phyloP scores from a whole-genome alignment of 2,797 vertebrate species.

The Acrossocheilus fasciatus region DNA sequence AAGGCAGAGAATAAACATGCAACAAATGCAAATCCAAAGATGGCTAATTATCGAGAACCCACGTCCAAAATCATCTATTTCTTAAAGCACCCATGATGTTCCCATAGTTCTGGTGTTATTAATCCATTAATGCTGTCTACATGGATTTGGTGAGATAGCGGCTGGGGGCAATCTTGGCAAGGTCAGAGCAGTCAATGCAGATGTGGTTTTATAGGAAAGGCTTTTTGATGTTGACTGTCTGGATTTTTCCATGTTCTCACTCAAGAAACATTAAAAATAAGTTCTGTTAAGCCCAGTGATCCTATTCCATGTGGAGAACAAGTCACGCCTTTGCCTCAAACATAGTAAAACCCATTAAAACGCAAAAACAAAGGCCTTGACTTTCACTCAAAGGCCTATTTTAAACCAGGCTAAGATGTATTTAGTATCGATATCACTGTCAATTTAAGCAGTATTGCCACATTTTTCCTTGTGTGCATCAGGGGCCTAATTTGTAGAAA shows the following conservation, averaged over 20 bases:
- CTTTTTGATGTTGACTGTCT: conserved; percentile 63
- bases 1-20: conserved; percentile 52
- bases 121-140: conserved; percentile 58
- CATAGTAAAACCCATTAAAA: conserved; percentile 9
- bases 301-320: conserved; percentile 49
- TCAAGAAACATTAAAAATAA: conserved; percentile 60
- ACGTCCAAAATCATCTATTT: conserved; percentile 61
- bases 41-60: conserved; percentile 58
- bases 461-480: background rate
- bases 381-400: background rate
- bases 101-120: conserved; percentile 55
- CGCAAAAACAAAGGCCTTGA: background rate
- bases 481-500: conserved; percentile 28
- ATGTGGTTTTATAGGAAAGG: conserved; percentile 62
- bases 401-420: background rate
- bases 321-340: conserved; percentile 39
- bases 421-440: background rate
- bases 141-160: conserved; percentile 50
- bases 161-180: conserved; percentile 53
- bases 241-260: conserved; percentile 67
- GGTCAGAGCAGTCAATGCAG: conserved; percentile 57
- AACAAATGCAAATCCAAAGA: conserved; percentile 56
- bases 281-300: conserved; percentile 45
- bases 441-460: background rate
- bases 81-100: conserved; percentile 53